Evolutionary conservation across 2,113 vertebrate species (phyloP), one percentile per base, ranked within the genome.

Genomic region (Seriola aureovittata): DNA sequence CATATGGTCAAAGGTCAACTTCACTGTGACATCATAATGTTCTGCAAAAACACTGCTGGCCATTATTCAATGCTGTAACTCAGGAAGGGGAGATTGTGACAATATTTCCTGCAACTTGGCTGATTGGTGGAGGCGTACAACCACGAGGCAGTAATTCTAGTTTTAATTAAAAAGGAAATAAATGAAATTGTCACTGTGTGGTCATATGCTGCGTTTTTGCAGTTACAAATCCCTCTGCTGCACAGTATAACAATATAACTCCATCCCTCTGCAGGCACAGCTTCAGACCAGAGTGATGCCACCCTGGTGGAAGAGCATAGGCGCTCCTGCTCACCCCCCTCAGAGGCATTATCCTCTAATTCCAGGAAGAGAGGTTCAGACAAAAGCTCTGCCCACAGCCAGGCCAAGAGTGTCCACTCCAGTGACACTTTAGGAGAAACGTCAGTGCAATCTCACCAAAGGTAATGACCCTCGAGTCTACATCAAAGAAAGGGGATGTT

Each of bases 221-320:
- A 17, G 2, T n/a, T 14, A 10, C 2, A 66, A 55, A 62, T 46
- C 12, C 1, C 1, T 50, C 14, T 52, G 10, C 21, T 52, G 25
- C 14, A 40, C 3, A 38, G 4, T 6, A 38, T 32, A 23, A 64
- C 42, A 14, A 10, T 0, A 34, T 21, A 29, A 48, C n/a, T 60
- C 4, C 1, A 38, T 58, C 34, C 34, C 21, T 74, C 13, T 84
- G 25, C 75, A 91, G 89, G 90, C 42, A 54, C 71, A 44, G 65
- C 74, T 0, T 93, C 94, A 57, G 93, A 94, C 50, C 95, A 94
- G 81, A 96, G 91, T 91, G 95, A 93, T 78, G 93, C 83, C 48
- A 87, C 95, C 63, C 76, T 93, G 23, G 94, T 96, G 71, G 96
- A 96, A 63, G 96, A 95, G 71, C 96, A 96, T 88, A 86, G 82